Evolutionary conservation across 2,113 vertebrate species (phyloP).

Genomic region (Prietella phreatophila): DNA sequence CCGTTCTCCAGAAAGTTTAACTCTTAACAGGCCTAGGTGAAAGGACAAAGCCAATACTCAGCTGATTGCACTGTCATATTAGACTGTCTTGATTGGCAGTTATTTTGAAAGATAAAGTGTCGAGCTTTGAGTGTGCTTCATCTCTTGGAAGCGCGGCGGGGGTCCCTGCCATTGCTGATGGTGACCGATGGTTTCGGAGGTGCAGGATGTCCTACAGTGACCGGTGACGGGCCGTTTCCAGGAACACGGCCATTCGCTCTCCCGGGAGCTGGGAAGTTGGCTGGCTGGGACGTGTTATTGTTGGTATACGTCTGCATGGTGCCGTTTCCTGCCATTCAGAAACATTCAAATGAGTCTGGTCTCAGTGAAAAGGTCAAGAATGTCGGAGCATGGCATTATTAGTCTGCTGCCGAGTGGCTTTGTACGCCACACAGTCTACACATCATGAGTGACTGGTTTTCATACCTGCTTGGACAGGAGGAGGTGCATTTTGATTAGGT

Average conservation of each 20-base stretch:
- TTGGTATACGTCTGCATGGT: slow-evolving; percentile 72
- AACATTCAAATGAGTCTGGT: background rate
- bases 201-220: slow-evolving; percentile 59
- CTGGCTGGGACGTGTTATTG: slow-evolving; percentile 65
- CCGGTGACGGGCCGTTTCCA: slow-evolving; percentile 70
- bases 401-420: background rate
- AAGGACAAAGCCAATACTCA: slow-evolving; percentile 15
- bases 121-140: slow-evolving; percentile 44
- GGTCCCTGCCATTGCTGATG: slow-evolving; percentile 93
- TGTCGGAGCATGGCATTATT: background rate
- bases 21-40: slow-evolving; percentile 17
- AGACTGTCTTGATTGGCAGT: slow-evolving; percentile 48
- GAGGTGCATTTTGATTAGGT: slow-evolving; percentile 85
- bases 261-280: slow-evolving; percentile 73
- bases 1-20: slow-evolving; percentile 13
- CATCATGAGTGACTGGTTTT: slow-evolving; percentile 28
- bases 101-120: background rate
- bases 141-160: slow-evolving; percentile 85
- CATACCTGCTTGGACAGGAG: slow-evolving; percentile 83
- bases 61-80: background rate
- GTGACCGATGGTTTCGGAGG: slow-evolving; percentile 75
- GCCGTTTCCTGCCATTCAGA: slow-evolving; percentile 79
- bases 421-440: background rate
- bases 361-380: slow-evolving; percentile 1
- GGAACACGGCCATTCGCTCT: slow-evolving; percentile 82